Percentiles rank a stretch among this genome's conserved stretches.
These are phyloP conservation scores for Tachyglossus aculeatus DNA, from an alignment of 2,797 vertebrate genomes.

Conservation along the genomic window DNA sequence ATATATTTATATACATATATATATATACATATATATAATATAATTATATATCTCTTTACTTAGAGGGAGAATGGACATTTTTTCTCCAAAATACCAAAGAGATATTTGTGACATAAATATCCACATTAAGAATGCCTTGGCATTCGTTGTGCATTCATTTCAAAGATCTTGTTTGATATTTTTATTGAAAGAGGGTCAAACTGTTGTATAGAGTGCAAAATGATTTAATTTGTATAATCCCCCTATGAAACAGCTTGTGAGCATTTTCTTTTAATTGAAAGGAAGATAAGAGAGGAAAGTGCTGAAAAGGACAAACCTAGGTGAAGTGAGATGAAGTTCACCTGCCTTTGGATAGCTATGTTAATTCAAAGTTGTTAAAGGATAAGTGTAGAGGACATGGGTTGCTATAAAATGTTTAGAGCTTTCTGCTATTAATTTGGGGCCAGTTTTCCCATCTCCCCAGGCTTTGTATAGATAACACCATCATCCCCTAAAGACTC, in stretches of 20 bases:
- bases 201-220: constrained; percentile 9
- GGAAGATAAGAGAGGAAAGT: neutral
- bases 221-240: neutral
- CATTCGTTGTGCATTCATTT: neutral
- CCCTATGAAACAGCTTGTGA: neutral
- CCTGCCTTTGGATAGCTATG: neutral
- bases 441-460: no score
- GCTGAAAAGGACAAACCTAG: neutral
- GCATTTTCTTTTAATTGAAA: constrained; percentile 32
- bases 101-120: constrained; percentile 28
- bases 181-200: constrained; percentile 21
- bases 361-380: no score
- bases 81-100: constrained; percentile 26
- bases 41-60: no score
- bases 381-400: no score
- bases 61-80: neutral
- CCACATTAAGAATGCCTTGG: neutral
- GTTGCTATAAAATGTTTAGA: no score
- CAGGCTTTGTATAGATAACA: no score
- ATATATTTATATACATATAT: neutral
- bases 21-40: no score
- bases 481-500: no score
- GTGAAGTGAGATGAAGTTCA: neutral
- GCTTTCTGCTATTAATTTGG: no score
- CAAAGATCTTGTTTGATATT: constrained; percentile 5